Percentiles rank a stretch among this genome's conserved stretches.
Evolutionary conservation across 2,888 invertebrate genomes (phyloP).

Genomic region (Boloria euphrosyne): DNA sequence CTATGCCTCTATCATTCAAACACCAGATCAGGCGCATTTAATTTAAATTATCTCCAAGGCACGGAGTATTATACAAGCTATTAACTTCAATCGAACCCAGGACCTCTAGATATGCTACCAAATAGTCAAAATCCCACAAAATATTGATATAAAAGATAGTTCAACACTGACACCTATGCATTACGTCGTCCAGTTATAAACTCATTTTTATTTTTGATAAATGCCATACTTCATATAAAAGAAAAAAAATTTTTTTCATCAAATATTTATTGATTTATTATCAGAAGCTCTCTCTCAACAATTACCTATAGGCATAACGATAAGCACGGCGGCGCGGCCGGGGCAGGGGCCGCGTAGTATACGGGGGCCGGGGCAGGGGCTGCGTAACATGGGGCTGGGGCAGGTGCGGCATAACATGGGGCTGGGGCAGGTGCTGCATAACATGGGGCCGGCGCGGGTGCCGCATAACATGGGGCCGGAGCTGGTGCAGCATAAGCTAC

Average conservation of each 20-base stretch:
- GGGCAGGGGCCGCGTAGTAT: slow-evolving; percentile 19
- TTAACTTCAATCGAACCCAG: too few relatives aligned
- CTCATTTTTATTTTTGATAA: too few relatives aligned
- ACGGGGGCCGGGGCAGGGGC: slow-evolving; percentile 28
- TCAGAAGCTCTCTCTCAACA: not conserved
- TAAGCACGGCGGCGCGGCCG: slow-evolving; percentile 20
- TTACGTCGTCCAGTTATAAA: too few relatives aligned
- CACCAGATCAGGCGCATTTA: too few relatives aligned
- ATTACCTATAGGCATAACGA: slow-evolving; percentile 21
- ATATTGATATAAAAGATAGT: too few relatives aligned
- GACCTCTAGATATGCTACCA: too few relatives aligned
- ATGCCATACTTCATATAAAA: too few relatives aligned
- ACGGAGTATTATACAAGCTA: too few relatives aligned
- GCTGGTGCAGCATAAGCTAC: slow-evolving; percentile 41
- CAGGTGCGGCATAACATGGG: slow-evolving; percentile 11
- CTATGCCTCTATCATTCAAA: too few relatives aligned
- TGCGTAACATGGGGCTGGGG: slow-evolving; percentile 33
- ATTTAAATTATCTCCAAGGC: too few relatives aligned
- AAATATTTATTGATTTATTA: slow-evolving; percentile 3
- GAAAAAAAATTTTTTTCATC: slow-evolving; percentile 1
- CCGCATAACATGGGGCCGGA: slow-evolving; percentile 31
- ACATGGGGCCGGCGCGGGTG: slow-evolving; percentile 15
- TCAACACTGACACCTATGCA: too few relatives aligned
- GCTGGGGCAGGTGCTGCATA: slow-evolving; percentile 6
- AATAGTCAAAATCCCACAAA: too few relatives aligned